Conservation (phyloP, 2,888 invertebrate species). For the Lepidochrysops patricia region DNA sequence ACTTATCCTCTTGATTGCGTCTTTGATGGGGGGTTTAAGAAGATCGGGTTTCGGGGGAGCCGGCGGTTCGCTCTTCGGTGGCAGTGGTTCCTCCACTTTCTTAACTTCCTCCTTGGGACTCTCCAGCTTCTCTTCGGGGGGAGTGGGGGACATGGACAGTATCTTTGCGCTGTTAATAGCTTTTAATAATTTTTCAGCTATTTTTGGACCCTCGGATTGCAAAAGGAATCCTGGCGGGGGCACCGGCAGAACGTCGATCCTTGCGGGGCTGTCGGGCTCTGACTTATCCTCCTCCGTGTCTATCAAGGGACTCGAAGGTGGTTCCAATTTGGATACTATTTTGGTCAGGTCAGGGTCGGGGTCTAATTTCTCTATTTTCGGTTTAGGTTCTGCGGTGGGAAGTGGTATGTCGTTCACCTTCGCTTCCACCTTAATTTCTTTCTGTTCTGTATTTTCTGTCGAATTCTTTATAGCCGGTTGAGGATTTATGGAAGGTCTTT, state of each 20-base stretch:
- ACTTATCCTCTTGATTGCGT: constrained; percentile 41
- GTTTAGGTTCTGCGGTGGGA: constrained; percentile 30
- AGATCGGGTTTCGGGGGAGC: constrained; percentile 36
- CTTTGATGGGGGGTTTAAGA: constrained; percentile 40
- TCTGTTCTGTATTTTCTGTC: constrained; percentile 31
- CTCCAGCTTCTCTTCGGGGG: constrained; percentile 42
- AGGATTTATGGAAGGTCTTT: constrained; percentile 15
- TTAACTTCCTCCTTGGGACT: constrained; percentile 45
- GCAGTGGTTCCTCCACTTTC: constrained; percentile 30
- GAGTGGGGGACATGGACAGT: constrained; percentile 64
- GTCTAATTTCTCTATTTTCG: constrained; percentile 39
- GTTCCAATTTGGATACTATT: constrained; percentile 40
- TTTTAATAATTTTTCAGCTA: constrained; percentile 77
- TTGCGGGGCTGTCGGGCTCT: constrained; percentile 64
- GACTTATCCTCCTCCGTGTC: constrained; percentile 68
- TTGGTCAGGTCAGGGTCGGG: constrained; percentile 39
- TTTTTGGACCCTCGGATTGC: constrained; percentile 72
- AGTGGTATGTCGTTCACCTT: constrained; percentile 35
- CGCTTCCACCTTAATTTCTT: constrained; percentile 1
- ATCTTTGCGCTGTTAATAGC: constrained; percentile 74
- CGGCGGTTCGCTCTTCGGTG: constrained; percentile 35
- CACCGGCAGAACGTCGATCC: constrained; percentile 66
- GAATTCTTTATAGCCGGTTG: constrained; percentile 11
- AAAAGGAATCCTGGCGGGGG: constrained; percentile 63
- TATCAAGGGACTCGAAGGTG: constrained; percentile 56